Conservation (phyloP, 2,113 vertebrate genomes). For the Sialia sialis region DNA sequence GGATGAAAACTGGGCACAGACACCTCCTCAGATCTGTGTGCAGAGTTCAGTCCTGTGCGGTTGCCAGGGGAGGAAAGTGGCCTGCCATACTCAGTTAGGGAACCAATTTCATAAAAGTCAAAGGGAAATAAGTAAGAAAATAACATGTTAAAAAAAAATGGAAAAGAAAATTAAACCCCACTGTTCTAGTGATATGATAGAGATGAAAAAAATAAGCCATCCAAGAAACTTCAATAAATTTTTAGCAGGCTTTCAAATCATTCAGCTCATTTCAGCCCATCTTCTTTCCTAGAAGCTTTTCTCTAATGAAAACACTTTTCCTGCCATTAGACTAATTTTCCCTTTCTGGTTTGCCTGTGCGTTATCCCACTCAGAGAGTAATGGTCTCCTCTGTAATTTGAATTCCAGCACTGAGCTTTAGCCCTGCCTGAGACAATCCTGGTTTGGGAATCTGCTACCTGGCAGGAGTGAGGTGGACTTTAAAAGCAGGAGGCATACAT, state of each 20-base stretch:
- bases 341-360: background rate
- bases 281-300: background rate
- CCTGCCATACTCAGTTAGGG: background rate
- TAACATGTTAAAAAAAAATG: background rate
- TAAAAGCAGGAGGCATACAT: background rate
- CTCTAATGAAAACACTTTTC: background rate
- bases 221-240: background rate
- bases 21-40: background rate
- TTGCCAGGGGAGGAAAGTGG: background rate
- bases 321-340: background rate
- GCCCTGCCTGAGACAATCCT: background rate
- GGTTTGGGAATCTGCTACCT: background rate
- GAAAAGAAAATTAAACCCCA: background rate
- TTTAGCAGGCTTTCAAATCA: background rate
- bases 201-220: background rate
- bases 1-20: background rate
- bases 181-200: background rate
- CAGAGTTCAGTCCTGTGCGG: background rate
- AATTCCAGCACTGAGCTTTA: background rate
- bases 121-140: background rate
- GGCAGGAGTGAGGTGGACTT: background rate
- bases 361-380: background rate
- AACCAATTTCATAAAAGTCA: background rate
- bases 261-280: background rate
- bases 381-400: background rate